phyloP scores from a whole-genome alignment of 2,113 vertebrate species.

The Junco hyemalis region DNA sequence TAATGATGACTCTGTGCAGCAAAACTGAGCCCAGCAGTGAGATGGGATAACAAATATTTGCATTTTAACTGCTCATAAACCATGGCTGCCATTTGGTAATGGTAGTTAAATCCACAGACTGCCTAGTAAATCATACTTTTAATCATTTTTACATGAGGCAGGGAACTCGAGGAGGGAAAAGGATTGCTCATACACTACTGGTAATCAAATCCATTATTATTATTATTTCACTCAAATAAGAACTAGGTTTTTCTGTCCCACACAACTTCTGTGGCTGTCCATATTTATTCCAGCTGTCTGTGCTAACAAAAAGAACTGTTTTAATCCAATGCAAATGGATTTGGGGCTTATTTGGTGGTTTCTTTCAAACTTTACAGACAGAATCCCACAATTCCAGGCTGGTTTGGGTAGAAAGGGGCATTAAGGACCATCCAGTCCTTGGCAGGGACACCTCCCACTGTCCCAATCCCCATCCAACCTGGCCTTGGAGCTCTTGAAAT shows the following conservation, averaged over 20 bases:
- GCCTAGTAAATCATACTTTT: neutral
- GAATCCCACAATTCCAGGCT: neutral
- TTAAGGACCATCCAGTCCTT: accelerated
- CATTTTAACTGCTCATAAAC: constrained; percentile 12
- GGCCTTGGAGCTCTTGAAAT: neutral
- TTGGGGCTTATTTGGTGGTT: neutral
- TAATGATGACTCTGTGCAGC: neutral
- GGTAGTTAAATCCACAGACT: neutral
- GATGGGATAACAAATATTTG: neutral
- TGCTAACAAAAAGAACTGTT: neutral
- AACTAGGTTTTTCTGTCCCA: neutral
- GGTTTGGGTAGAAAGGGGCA: neutral
- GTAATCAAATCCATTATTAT: neutral
- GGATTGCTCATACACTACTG: neutral
- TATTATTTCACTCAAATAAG: neutral
- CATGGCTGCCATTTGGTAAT: neutral
- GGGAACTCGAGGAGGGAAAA: neutral
- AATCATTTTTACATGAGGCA: neutral
- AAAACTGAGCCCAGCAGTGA: neutral
- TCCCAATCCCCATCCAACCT: neutral
- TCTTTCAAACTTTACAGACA: neutral
- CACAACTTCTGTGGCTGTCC: neutral
- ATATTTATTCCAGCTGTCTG: neutral
- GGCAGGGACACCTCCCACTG: neutral
- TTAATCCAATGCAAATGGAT: neutral